A percentile compares a stretch with the other conserved stretches of the same genome.
Evolutionary conservation across 2,888 invertebrate species (phyloP).

Genomic region (Drosophila rellima): DNA sequence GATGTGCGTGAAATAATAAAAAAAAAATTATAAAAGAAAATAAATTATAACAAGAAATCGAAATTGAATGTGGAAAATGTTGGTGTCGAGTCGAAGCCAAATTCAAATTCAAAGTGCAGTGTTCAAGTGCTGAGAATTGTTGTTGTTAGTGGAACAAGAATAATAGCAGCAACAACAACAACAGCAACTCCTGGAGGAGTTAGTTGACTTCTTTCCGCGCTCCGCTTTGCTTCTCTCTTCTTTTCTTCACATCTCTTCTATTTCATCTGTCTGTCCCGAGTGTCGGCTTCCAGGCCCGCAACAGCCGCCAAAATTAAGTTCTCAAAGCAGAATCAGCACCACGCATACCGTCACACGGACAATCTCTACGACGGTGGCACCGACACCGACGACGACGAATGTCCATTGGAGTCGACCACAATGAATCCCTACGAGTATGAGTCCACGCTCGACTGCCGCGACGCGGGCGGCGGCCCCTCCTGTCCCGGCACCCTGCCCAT

Average conservation of each 20-base stretch:
- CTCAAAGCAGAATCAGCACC: slow-evolving; percentile 84
- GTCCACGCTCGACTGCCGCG: slow-evolving; percentile 86
- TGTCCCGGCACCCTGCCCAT: slow-evolving; percentile 67
- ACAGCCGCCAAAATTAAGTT: slow-evolving; percentile 85
- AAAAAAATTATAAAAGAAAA: slow-evolving; percentile 15
- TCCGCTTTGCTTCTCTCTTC: slow-evolving; percentile 17
- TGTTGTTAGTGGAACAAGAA: slow-evolving; percentile 10
- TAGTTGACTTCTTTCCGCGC: slow-evolving; percentile 11
- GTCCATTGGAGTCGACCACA: slow-evolving; percentile 84
- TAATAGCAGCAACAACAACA: slow-evolving; percentile 2
- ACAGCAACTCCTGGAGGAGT: not conserved
- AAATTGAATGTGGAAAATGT: slow-evolving; percentile 36
- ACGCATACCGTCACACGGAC: slow-evolving; percentile 85
- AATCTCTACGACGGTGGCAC: slow-evolving; percentile 85
- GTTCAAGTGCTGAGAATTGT: slow-evolving; percentile 7
- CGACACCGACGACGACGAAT: slow-evolving; percentile 85
- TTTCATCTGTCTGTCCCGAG: slow-evolving; percentile 52
- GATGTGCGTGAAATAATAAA: slow-evolving; percentile 37
- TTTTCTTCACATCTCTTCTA: slow-evolving; percentile 28
- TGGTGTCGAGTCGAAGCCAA: slow-evolving; percentile 10
- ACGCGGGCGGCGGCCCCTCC: slow-evolving; percentile 82
- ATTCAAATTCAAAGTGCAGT: slow-evolving; percentile 26
- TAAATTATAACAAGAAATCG: slow-evolving; percentile 9
- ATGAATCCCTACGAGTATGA: slow-evolving; percentile 86
- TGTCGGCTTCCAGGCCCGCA: slow-evolving; percentile 65